Conservation (phyloP, 2,113 vertebrate genomes). For the Tachysurus vachellii region DNA sequence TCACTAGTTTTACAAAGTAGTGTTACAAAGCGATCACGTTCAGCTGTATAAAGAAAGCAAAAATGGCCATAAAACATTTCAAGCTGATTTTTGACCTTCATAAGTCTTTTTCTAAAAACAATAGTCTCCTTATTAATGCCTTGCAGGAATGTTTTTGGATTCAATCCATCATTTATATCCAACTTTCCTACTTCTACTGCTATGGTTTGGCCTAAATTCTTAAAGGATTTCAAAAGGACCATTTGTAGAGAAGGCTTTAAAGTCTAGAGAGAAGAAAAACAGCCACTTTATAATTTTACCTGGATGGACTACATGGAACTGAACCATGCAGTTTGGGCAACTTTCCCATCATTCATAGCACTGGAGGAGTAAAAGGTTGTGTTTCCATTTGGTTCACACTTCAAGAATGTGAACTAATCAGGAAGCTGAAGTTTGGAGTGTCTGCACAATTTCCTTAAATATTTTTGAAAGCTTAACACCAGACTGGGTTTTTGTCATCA, state of each 20-base stretch:
- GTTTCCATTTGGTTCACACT: not conserved
- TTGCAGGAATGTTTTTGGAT: not conserved
- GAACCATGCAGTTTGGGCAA: not conserved
- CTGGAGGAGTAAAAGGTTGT: not conserved
- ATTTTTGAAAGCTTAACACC: not conserved
- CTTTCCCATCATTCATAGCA: not conserved
- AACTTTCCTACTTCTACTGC: not conserved
- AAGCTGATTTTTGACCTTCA: not conserved
- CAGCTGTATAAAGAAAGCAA: not conserved
- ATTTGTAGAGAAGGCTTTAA: not conserved
- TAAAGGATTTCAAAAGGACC: not conserved
- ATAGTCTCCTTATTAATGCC: not conserved
- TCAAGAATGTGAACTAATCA: not conserved
- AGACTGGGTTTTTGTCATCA: not conserved
- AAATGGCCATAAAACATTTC: not conserved
- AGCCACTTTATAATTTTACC: slow-evolving; percentile 1
- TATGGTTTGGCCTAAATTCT: not conserved
- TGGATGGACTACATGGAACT: slow-evolving; percentile 11
- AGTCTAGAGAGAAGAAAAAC: not conserved
- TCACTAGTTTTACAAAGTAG: not conserved
- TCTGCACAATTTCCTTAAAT: not conserved
- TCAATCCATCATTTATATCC: not conserved
- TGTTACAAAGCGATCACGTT: not conserved
- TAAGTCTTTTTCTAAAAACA: not conserved
- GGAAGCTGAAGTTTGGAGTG: not conserved